Conservation (phyloP, 1,140 invertebrate species). For the Aphaenogaster rudis region DNA sequence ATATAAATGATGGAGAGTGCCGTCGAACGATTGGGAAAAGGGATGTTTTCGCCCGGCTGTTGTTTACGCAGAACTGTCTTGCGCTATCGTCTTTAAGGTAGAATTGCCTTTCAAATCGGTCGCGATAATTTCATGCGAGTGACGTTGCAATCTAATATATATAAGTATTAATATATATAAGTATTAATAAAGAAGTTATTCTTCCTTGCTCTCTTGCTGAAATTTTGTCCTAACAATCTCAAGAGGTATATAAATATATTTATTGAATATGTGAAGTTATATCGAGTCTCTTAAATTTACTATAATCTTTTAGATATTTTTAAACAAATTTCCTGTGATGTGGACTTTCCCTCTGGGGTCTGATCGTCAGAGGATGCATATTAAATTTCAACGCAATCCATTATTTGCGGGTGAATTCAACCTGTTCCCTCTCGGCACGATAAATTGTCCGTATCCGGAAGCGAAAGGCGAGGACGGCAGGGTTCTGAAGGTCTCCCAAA, state of each 20-base stretch:
- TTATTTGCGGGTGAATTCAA: conserved; percentile 53
- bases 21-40: conserved; percentile 3
- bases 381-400: conserved; percentile 55
- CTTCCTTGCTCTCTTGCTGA: background rate
- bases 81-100: conserved; percentile 7
- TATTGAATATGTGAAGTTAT: background rate
- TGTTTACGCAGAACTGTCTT: background rate
- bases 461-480: background rate
- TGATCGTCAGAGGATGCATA: conserved; percentile 20
- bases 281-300: background rate
- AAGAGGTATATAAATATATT: background rate
- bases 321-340: background rate
- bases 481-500: background rate
- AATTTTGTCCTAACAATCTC: conserved; percentile 3
- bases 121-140: conserved; percentile 33
- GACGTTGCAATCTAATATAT: background rate
- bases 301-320: background rate
- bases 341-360: background rate
- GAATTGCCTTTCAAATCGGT: conserved; percentile 12
- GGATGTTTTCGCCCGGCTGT: background rate
- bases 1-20: conserved; percentile 33
- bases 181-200: background rate
- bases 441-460: conserved; percentile 13
- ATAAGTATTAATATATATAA: conserved; percentile 20
- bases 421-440: background rate